A percentile compares a stretch with the other conserved stretches of the same genome.
Conservation (phyloP, 35 echinoderm and acorn worm species). For the Lytechinus pictus region DNA sequence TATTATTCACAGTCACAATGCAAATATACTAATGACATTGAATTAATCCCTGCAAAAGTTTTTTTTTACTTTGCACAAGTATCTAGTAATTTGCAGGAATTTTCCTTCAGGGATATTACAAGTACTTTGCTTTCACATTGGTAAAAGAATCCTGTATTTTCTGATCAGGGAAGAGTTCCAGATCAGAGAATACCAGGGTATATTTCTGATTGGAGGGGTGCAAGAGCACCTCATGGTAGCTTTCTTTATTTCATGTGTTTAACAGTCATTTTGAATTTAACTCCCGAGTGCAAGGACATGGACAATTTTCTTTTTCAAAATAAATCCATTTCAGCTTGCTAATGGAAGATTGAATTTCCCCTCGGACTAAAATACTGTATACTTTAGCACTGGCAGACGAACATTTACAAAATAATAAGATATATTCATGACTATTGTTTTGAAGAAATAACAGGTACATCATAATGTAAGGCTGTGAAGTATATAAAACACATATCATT, state of each 20-base stretch:
- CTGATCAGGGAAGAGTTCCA: not conserved
- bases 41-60: no score
- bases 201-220: no score
- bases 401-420: not conserved
- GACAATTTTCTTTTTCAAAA: not conserved
- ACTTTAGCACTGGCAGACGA: not conserved
- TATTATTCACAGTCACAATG: no score
- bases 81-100: no score
- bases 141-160: no score
- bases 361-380: not conserved
- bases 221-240: no score
- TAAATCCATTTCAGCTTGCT: not conserved
- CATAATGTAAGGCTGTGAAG: slow-evolving; percentile 18
- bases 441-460: not conserved
- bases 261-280: not conserved
- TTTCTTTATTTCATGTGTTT: no score
- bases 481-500: not conserved
- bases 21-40: no score
- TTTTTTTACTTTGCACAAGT: no score
- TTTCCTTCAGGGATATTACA: no score
- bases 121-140: no score
- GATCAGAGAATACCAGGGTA: not conserved
- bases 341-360: not conserved
- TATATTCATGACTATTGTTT: not conserved
- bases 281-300: not conserved